These are phyloP conservation scores for Decapterus maruadsi DNA, from an alignment of 2,797 vertebrate species.

Conservation along the genomic window DNA sequence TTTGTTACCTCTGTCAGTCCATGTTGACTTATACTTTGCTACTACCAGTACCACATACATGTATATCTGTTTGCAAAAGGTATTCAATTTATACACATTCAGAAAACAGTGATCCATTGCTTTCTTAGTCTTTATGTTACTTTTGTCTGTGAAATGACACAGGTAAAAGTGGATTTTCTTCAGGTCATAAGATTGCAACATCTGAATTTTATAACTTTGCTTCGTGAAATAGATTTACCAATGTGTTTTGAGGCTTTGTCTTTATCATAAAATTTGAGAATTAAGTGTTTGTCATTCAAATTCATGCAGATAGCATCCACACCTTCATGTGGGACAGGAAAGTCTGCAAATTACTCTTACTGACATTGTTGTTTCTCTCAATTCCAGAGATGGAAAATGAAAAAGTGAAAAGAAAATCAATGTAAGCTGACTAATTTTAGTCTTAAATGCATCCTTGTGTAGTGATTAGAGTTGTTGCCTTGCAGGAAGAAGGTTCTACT, in stretches of 20 bases:
- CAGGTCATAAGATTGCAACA: not conserved
- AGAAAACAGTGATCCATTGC: not conserved
- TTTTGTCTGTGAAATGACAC: not conserved
- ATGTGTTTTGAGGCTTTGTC: not conserved
- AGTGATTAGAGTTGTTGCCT: too few species aligned
- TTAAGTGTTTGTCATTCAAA: slow-evolving; percentile 37
- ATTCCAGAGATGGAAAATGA: not conserved
- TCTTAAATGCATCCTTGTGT: too few species aligned
- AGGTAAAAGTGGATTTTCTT: not conserved
- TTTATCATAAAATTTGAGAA: slow-evolving; percentile 14
- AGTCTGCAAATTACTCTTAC: not conserved
- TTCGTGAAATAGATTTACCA: not conserved
- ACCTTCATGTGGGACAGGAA: slow-evolving; percentile 43
- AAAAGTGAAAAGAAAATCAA: not conserved
- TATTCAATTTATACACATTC: not conserved
- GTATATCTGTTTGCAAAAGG: not conserved
- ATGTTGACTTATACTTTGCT: not conserved
- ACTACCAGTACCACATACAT: not conserved
- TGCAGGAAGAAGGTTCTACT: too few species aligned
- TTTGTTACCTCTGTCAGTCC: slow-evolving; percentile 43
- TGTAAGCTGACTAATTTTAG: too few species aligned
- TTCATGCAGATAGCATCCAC: slow-evolving; percentile 18
- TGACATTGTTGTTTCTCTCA: not conserved
- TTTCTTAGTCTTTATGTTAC: not conserved
- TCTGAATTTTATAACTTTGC: not conserved